Conservation (phyloP, 2,888 invertebrate species). For the Slavum lentiscoides region DNA sequence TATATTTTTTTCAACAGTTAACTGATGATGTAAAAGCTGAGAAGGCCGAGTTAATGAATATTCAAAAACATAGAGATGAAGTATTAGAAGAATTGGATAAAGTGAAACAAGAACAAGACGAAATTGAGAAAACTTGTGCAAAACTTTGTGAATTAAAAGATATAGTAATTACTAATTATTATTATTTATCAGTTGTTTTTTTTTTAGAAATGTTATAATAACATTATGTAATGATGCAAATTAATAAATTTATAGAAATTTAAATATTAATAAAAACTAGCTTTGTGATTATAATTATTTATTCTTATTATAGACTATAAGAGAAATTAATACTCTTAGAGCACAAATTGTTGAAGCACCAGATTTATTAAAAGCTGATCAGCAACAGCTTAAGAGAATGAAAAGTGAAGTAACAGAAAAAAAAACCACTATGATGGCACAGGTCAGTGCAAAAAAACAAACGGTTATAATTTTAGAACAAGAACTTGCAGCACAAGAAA, state of each 20-base stretch:
- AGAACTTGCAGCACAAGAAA: constrained; percentile 39
- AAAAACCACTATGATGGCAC: constrained; percentile 34
- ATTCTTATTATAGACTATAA: constrained; percentile 22
- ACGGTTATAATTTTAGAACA: constrained; percentile 41
- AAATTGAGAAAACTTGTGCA: constrained; percentile 32
- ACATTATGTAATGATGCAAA: background rate
- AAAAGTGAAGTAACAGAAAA: constrained; percentile 40
- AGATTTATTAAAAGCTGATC: constrained; percentile 47
- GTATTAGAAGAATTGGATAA: constrained; percentile 26
- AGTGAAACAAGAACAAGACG: constrained; percentile 30
- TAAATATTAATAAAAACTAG: background rate
- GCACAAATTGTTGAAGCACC: constrained; percentile 44
- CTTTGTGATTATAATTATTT: background rate
- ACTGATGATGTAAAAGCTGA: constrained; percentile 7
- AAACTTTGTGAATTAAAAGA: constrained; percentile 30
- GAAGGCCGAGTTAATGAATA: constrained; percentile 6
- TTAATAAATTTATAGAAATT: background rate
- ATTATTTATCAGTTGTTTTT: background rate
- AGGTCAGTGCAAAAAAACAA: constrained; percentile 42
- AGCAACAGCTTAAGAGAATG: constrained; percentile 17
- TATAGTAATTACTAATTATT: constrained; percentile 20
- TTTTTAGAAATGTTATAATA: too few relatives aligned
- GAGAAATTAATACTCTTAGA: constrained; percentile 37
- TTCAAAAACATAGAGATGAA: constrained; percentile 29
- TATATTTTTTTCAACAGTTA: constrained; percentile 14